phyloP scores from a whole-genome alignment of 1,140 invertebrate genomes.

The Calephelis nemesis region DNA sequence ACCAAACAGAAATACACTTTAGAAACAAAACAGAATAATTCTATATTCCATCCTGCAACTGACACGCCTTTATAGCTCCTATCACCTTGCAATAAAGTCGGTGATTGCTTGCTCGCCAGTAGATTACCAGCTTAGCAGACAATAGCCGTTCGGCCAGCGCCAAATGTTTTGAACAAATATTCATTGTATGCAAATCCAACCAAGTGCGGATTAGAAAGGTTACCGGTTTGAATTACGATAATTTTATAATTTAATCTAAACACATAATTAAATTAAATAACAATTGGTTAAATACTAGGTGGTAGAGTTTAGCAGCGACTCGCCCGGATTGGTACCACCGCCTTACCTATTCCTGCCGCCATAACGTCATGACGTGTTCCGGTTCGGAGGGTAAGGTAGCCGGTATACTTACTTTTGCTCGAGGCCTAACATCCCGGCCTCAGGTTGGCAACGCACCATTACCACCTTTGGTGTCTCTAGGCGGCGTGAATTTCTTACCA shows the following conservation, averaged over 20 bases:
- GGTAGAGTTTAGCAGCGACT: too few species aligned
- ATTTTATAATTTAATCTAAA: conserved; percentile 13
- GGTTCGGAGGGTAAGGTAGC: too few species aligned
- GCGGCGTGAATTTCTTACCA: too few species aligned
- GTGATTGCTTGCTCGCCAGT: conserved; percentile 23
- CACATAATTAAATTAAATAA: too few species aligned
- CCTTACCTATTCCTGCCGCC: too few species aligned
- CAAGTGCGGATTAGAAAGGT: conserved; percentile 38
- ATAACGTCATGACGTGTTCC: too few species aligned
- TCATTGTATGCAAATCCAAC: conserved; percentile 44
- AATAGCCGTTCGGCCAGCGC: conserved; percentile 35
- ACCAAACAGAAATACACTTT: conserved; percentile 42
- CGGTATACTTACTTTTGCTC: too few species aligned
- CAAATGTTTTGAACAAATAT: conserved; percentile 49
- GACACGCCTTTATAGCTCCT: conserved; percentile 18
- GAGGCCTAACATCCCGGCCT: too few species aligned
- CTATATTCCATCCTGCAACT: conserved; percentile 18
- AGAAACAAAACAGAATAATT: conserved; percentile 39
- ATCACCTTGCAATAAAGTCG: conserved; percentile 21
- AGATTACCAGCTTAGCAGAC: conserved; percentile 31
- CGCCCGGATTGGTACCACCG: too few species aligned
- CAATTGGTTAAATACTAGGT: too few species aligned
- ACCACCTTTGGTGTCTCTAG: too few species aligned
- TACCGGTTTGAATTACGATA: conserved; percentile 34
- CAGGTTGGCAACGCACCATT: too few species aligned